Evolutionary conservation across 2,888 invertebrate species (phyloP).

Genomic region (Aleiodes testaceus): DNA sequence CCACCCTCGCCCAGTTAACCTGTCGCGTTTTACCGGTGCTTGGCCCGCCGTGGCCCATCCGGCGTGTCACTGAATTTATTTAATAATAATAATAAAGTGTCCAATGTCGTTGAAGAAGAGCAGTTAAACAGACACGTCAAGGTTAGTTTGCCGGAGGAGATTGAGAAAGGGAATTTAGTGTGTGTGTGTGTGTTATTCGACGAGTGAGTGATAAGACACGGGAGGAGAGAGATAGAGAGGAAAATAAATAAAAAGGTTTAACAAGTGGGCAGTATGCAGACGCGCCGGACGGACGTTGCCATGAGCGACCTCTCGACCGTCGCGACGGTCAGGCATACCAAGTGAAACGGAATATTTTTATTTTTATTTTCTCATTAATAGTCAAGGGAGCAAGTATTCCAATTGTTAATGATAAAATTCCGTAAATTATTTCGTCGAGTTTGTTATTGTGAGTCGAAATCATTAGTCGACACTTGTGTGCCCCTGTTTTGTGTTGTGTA

Average conservation of each 20-base stretch:
- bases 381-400: too few species aligned
- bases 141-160: neutral
- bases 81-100: neutral
- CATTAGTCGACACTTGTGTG: too few species aligned
- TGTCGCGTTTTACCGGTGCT: slow-evolving; percentile 26
- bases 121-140: too few species aligned
- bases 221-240: slow-evolving; percentile 8
- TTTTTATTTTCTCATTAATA: neutral
- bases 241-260: slow-evolving; percentile 18
- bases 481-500: too few species aligned
- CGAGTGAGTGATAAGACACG: slow-evolving; percentile 32
- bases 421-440: neutral
- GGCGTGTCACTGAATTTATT: slow-evolving; percentile 7
- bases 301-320: slow-evolving; percentile 41
- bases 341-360: slow-evolving; percentile 38
- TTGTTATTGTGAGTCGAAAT: too few species aligned
- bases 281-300: slow-evolving; percentile 50
- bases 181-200: neutral
- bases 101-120: neutral
- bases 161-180: neutral
- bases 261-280: slow-evolving; percentile 48
- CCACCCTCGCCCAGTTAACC: slow-evolving; percentile 10
- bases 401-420: neutral
- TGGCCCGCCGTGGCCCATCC: slow-evolving; percentile 28
- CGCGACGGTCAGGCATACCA: slow-evolving; percentile 32